Evolutionary conservation across 2,888 invertebrate genomes (phyloP), one percentile per base, ranked within the genome.

Genomic region (Prenolepis imparis): DNA sequence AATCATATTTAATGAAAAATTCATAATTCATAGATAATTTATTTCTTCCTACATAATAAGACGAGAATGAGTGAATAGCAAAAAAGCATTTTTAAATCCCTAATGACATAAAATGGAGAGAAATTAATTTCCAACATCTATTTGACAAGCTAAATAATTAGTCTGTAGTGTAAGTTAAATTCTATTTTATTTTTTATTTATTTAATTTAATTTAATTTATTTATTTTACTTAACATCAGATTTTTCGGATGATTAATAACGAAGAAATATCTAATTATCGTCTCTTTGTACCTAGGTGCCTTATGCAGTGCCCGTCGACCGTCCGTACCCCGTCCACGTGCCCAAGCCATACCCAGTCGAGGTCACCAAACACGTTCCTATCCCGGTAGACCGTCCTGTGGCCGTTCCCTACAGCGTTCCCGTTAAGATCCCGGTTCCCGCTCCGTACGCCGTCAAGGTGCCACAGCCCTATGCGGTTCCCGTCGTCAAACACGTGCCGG

Each of bases 331-430:
- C 21, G 94, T 95, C 4, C 92, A 92, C 39, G 93, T 95, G 3
- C 93, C 94, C 4, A 94, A 93, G 70, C 94, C 94, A 0, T 94
- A 94, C 89, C 94, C 95, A 66, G 95, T 95, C 12, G 92, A 94
- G 59, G 93, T 95, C 8, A 93, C 94, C 82, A 93, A 92, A 57
- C 93, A 93, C 87, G 93, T 94, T 24, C 90, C 93, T n/a, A 89
- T 92, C 32, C 92, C 94, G 18, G 93, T 94, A 24, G 93, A 93
- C 75, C 91, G 92, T 64, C 94, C 94, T 15, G 93, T 93, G 57
- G 91, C 94, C 4, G 93, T 93, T 11, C 91, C 93, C 44, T 89
- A 90, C 55, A 88, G 80, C 15, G 92, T 92, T 28, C 92, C 94
- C 44, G 91, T 93, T 77, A 92, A 92, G 81, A 93, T 93, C 15